Evolutionary conservation across 2,797 vertebrate genomes (phyloP), one percentile per base, ranked within the genome.

Genomic region (Acanthopagrus latus): DNA sequence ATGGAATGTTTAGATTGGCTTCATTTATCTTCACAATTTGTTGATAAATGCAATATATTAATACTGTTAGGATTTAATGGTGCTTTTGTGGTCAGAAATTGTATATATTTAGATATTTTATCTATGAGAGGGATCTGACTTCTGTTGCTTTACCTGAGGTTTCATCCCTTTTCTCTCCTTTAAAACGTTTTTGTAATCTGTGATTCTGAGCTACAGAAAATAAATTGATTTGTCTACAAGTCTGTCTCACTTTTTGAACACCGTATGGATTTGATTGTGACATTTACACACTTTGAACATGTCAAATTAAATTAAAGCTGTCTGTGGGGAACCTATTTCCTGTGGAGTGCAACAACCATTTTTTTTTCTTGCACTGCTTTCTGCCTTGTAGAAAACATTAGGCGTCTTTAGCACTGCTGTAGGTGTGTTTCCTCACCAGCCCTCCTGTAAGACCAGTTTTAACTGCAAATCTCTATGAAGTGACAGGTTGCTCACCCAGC

Each of bases 401-500:
- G 6, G 13, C 0, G 1, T 25, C 38, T 14, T 17, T 20, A 55
- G 73, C 50, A 21, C 11, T 10, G 12, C 9, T 33, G 13, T 12
- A n/a, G 33, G 18, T 10, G 54, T 71, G 27, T 62, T 57, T 41
- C 38, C 16, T 52, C 25, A n/a, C 13, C 21, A 59, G 48, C 23
- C 29, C 23, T 70, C 46, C 63, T 14, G 64, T 69, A 16, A 38
- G 14, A 54, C 52, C 11, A 2, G 63, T 64, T 29, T 69, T 14
- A n/a, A 62, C 60, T 54, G 25, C n/a, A 20, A 16, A 43, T 59
- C 3, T 33, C 23, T 52, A 48, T n/a, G 52, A 57, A 71, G 41
- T 18, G 29, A 27, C 50, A 38, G 33, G 54, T 62, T 43, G 70
- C 56, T 38, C 5, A 57, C 23, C 74, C 70, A 44, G 71, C 64